phyloP scores from a whole-genome alignment of 2,797 vertebrate species.

The Myripristis murdjan region DNA sequence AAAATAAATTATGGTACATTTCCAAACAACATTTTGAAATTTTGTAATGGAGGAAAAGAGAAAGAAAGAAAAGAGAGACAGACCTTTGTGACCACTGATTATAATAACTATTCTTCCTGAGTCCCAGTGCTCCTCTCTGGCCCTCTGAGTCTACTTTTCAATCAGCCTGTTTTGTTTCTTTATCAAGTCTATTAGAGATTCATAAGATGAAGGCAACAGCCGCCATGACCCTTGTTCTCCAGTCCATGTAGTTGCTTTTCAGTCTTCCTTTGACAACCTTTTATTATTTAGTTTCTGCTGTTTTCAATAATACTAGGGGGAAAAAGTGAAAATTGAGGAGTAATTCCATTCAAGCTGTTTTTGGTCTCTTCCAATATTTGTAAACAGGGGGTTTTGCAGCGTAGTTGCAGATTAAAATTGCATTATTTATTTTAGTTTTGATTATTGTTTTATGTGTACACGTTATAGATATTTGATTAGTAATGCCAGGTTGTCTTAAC shows the following conservation, averaged over 20 bases:
- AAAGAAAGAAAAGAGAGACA: too few species aligned
- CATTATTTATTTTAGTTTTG: background rate
- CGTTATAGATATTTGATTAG: constrained; percentile 19
- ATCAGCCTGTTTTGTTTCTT: background rate
- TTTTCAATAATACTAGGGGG: too few species aligned
- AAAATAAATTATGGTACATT: background rate
- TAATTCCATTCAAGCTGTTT: too few species aligned
- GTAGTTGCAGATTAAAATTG: background rate
- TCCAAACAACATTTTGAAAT: too few species aligned
- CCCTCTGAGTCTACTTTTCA: background rate
- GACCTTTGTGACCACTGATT: background rate
- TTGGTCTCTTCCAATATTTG: too few species aligned
- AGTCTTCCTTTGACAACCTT: too few species aligned
- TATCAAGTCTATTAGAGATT: background rate
- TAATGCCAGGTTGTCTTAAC: background rate
- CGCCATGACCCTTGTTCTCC: background rate
- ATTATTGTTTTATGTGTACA: constrained; percentile 1
- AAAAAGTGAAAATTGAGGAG: too few species aligned
- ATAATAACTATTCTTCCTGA: background rate
- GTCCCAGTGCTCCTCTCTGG: background rate
- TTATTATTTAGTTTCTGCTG: too few species aligned
- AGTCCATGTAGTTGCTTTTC: too few species aligned
- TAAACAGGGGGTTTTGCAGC: background rate
- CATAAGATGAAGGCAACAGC: background rate
- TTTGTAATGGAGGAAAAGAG: too few species aligned